These are phyloP conservation scores for Cossypha polioptera DNA, from an alignment of 2,797 vertebrate species.

Conservation along the genomic window DNA sequence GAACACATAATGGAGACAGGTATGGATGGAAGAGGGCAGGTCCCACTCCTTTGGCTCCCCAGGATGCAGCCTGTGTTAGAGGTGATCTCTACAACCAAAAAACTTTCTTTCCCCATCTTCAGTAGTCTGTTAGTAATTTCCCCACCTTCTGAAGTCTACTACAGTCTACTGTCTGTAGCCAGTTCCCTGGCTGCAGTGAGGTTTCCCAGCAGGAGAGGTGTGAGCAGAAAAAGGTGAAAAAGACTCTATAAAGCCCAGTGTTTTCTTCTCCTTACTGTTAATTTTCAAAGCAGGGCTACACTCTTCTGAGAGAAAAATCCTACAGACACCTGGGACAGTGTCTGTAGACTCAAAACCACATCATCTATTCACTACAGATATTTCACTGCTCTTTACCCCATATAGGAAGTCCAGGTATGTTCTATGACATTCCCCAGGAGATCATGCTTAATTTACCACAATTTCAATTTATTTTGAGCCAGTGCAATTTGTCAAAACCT, in stretches of 20 bases:
- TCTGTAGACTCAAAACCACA: neutral
- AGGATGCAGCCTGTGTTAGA: rapidly evolving
- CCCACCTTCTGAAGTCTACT: too few species aligned
- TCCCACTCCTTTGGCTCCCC: too few species aligned
- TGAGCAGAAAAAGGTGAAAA: neutral
- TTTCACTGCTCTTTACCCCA: neutral
- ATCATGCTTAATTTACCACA: neutral
- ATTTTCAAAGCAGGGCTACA: neutral
- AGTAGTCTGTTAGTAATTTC: too few species aligned
- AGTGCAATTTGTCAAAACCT: neutral
- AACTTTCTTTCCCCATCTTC: neutral
- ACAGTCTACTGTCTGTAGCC: too few species aligned
- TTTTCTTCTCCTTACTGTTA: neutral
- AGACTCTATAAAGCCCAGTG: neutral
- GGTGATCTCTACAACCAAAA: neutral
- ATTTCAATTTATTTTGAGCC: neutral
- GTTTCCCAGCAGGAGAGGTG: neutral
- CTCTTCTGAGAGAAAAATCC: neutral
- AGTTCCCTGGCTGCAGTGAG: neutral
- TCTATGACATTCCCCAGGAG: neutral
- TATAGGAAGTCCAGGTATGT: neutral
- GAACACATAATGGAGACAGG: rapidly evolving
- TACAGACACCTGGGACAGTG: neutral
- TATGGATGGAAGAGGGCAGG: rapidly evolving
- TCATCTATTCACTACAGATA: neutral